phyloP scores from a whole-genome alignment of 2,797 vertebrate species.

The Kryptopterus vitreolus region DNA sequence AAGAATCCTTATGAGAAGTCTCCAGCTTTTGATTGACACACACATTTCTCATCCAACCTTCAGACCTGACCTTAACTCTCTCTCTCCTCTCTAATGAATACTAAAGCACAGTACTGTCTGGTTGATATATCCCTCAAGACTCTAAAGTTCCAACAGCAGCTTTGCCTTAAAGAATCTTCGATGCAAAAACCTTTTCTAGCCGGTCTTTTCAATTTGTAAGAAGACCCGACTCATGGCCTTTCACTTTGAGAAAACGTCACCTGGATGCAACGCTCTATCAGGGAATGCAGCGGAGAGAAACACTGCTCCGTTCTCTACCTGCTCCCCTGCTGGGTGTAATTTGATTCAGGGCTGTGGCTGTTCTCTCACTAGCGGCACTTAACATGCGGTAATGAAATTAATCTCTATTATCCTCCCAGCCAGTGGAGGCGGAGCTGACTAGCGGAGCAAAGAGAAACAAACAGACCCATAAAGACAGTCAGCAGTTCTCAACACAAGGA shows the following conservation, averaged over 20 bases:
- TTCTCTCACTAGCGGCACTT: constrained; percentile 66
- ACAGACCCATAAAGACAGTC: constrained; percentile 49
- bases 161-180: not conserved
- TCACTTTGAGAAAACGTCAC: constrained; percentile 40
- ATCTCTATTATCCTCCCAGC: constrained; percentile 50
- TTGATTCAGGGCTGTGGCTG: constrained; percentile 65
- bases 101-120: constrained; percentile 17
- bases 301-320: constrained; percentile 31
- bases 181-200: not conserved
- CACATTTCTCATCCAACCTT: constrained; percentile 34
- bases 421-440: constrained; percentile 46
- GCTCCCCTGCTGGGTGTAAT: constrained; percentile 60
- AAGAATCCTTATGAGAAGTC: not conserved
- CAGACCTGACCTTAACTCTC: constrained; percentile 14
- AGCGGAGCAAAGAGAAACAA: constrained; percentile 46
- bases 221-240: not conserved
- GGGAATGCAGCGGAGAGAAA: constrained; percentile 16
- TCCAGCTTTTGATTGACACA: constrained; percentile 47
- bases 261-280: constrained; percentile 22
- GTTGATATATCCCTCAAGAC: constrained; percentile 39
- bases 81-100: constrained; percentile 25
- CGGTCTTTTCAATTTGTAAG: constrained; percentile 14
- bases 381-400: constrained; percentile 70
- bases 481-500: constrained; percentile 29
- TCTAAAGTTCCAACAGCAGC: constrained; percentile 3